phyloP scores from a whole-genome alignment of 2,113 vertebrate genomes.

The Oreochromis aureus region DNA sequence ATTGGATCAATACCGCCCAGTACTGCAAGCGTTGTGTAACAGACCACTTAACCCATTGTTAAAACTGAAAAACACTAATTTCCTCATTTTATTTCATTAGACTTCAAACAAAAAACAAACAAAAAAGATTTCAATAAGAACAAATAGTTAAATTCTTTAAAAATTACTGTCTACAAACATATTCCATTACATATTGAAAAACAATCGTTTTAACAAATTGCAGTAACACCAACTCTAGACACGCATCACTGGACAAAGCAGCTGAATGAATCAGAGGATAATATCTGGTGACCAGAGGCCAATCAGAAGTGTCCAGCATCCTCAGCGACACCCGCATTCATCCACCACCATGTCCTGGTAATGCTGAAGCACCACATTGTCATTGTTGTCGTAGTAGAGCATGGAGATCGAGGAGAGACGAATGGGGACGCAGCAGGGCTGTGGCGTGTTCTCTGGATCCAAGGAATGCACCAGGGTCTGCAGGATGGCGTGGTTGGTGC shows the following conservation, averaged over 20 bases:
- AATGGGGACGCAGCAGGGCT: constrained; percentile 89
- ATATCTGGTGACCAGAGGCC: neutral
- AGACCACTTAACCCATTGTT: neutral
- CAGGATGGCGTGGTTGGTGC: constrained; percentile 91
- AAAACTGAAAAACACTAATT: neutral
- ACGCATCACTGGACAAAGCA: neutral
- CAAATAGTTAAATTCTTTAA: neutral
- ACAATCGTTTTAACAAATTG: neutral
- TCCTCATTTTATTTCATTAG: neutral
- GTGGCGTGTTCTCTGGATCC: constrained; percentile 74
- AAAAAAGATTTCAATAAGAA: neutral
- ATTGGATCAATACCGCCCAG: neutral
- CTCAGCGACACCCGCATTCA: constrained; percentile 89
- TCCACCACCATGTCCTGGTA: constrained; percentile 97
- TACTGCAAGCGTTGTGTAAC: neutral
- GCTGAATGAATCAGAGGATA: neutral
- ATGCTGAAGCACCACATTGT: constrained; percentile 92
- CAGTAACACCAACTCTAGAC: neutral
- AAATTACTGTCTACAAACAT: neutral
- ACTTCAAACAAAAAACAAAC: neutral
- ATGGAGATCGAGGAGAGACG: constrained; percentile 90
- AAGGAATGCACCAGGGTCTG: constrained; percentile 88
- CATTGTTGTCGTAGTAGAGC: constrained; percentile 92
- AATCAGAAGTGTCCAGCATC: neutral
- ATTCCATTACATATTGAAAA: neutral